A percentile compares a stretch with the other conserved stretches of the same genome.
phyloP scores from a whole-genome alignment of 2,113 vertebrate species.

The Nymphicus hollandicus region DNA sequence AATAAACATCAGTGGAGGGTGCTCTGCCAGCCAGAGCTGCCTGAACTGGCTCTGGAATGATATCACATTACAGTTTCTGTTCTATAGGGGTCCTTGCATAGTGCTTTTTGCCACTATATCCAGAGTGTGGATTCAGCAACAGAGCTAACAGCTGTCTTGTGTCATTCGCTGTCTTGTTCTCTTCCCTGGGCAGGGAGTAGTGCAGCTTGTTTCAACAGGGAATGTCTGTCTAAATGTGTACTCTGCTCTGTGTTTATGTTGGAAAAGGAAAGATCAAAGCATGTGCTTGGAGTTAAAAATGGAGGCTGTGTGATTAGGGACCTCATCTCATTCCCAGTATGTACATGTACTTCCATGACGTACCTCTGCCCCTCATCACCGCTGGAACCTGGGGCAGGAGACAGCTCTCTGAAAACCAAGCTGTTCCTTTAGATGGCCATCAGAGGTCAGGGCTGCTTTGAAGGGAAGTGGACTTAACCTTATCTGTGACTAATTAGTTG shows the following conservation, averaged over 20 bases:
- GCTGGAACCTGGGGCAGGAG: neutral
- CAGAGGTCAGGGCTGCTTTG: slow-evolving; percentile 38
- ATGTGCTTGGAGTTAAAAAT: neutral
- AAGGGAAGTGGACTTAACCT: neutral
- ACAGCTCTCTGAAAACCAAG: neutral
- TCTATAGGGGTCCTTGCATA: neutral
- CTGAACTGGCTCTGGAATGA: neutral
- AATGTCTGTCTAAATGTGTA: neutral
- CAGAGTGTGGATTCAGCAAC: neutral
- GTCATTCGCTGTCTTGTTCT: neutral
- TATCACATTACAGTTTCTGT: neutral
- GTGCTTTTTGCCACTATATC: neutral
- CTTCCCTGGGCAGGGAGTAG: neutral
- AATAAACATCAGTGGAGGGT: neutral
- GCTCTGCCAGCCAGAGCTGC: neutral
- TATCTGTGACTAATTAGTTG: neutral
- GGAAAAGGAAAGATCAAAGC: slow-evolving; percentile 44
- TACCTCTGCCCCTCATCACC: neutral
- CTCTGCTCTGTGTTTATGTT: slow-evolving; percentile 33
- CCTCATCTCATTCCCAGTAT: neutral
- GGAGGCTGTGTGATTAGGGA: neutral
- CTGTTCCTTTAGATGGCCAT: slow-evolving; percentile 17
- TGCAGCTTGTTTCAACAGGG: neutral
- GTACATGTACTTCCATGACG: neutral
- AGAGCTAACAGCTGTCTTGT: slow-evolving; percentile 4